These are phyloP conservation scores for Drosophila koepferae DNA, from an alignment of 2,888 invertebrate species.

Conservation along the genomic window DNA sequence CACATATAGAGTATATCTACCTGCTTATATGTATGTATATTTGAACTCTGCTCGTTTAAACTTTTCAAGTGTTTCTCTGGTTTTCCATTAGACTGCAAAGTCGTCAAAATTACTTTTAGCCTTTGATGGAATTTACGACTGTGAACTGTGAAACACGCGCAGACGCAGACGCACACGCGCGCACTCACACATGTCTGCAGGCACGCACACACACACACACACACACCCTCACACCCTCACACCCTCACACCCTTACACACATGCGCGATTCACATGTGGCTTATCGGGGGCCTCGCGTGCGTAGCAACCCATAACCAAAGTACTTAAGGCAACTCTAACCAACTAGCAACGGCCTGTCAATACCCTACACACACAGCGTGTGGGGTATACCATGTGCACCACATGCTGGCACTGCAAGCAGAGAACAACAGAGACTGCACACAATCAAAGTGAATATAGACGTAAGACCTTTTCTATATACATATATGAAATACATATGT, in stretches of 20 bases:
- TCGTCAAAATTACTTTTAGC: slow-evolving; percentile 6
- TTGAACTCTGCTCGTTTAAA: background rate
- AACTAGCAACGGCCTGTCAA: slow-evolving; percentile 16
- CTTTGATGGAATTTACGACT: slow-evolving; percentile 31
- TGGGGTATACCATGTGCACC: background rate
- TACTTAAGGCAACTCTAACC: slow-evolving; percentile 24
- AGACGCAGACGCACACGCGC: slow-evolving; percentile 11
- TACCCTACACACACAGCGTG: background rate
- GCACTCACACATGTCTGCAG: background rate
- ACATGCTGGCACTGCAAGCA: background rate
- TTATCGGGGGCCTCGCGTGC: slow-evolving; percentile 40
- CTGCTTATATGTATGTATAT: no score
- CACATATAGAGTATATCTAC: no score
- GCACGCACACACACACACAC: background rate
- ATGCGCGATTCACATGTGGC: slow-evolving; percentile 10
- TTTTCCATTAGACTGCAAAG: background rate
- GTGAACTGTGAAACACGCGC: slow-evolving; percentile 37
- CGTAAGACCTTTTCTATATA: no score
- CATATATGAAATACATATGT: no score
- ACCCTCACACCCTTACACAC: background rate
- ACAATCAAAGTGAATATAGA: background rate
- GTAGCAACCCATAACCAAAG: slow-evolving; percentile 47
- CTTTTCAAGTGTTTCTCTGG: background rate
- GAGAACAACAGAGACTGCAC: background rate
- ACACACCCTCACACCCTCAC: no score